Base-by-base conservation (phyloP, 2,888 invertebrate species). In the Coenonympha glycerion region DNA sequence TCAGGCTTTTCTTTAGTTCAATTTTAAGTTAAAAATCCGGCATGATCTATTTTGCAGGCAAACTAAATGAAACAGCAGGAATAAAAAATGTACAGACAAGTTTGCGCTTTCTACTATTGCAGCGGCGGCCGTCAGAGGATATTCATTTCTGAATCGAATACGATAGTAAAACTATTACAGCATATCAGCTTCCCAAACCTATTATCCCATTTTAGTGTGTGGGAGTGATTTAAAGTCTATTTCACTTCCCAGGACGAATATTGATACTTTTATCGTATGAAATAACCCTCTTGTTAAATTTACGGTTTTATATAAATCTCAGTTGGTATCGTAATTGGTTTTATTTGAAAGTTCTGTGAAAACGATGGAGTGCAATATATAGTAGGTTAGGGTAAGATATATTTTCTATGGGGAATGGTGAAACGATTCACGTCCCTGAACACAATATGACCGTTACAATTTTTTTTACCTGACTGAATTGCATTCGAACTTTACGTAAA, bases 101-200 rank as follows among this genome's bases (percentile, higher is more conserved):
- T 41, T 46, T 28, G 34, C 6, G 28, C 19, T 15, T 24, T 28
- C 45, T 45, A 21, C 41, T 49, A 49, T 45, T 53, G 40, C 46
- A 45, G 40, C 28, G 34, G 30, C 36, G 34, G 30, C 36, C 18
- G 37, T 42, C 47, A 44, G 39, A 41, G 19, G 40, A 41, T 47
- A 52, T 49, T 44, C 52, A 47, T 49, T 49, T 34, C 39, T 39
- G 52, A 49, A 55, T 52, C 49, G 47, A 55, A 52, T 49, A 52
- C 49, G 49, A 55, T 52, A 49, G 52, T 55, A 52, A 52, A 55
- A 55, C 52, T 52, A 55, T 55, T 49, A 55, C 52, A 55, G 49
- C 47, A 47, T 52, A 52, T 55, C 52, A 52, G 33, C 48, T 52
- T 47, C 45, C 46, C 52, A 37, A 52, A 55, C 37, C 52, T 49